Conservation (phyloP, 2,888 invertebrate species). For the Sipha maydis region DNA sequence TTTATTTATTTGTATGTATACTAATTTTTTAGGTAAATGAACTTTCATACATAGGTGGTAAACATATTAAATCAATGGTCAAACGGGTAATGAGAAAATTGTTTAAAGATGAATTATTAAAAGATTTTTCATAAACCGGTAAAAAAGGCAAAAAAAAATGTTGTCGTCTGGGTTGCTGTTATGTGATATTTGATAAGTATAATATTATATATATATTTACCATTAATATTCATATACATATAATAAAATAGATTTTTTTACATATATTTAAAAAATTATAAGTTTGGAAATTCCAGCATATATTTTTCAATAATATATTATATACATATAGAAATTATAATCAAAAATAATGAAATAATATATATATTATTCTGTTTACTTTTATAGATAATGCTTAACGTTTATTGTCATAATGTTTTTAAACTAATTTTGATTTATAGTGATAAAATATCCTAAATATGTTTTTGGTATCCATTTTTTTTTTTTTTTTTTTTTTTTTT, state of each 20-base stretch:
- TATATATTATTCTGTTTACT: too few species aligned
- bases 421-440: neutral
- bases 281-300: too few species aligned
- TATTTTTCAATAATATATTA: too few species aligned
- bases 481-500: too few species aligned
- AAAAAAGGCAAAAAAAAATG: neutral
- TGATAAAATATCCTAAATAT: neutral
- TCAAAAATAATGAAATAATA: too few species aligned
- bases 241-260: neutral
- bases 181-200: neutral
- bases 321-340: too few species aligned
- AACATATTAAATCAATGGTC: neutral
- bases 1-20: neutral
- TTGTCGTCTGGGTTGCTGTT: neutral
- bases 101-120: slow-evolving; percentile 1
- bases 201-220: neutral
- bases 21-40: neutral
- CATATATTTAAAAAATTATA: too few species aligned
- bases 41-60: too few species aligned
- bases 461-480: neutral
- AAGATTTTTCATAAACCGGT: neutral
- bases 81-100: neutral
- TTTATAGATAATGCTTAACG: too few species aligned
- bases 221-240: neutral
- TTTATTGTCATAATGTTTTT: too few species aligned